Base-by-base conservation (phyloP, 1,140 invertebrate species). In the Drosophila ambigua region DNA sequence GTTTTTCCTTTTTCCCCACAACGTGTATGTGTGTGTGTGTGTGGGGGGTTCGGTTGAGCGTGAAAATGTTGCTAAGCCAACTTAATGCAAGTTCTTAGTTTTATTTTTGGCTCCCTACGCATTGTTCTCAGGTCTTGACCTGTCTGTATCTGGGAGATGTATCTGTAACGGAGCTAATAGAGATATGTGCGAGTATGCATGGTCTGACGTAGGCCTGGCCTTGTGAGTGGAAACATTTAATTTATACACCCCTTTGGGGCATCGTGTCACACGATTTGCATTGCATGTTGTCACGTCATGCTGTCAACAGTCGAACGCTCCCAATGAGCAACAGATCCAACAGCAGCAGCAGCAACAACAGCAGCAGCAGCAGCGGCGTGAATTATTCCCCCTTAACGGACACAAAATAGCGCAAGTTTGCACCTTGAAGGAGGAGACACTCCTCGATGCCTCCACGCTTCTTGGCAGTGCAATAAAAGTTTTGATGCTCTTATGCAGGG, bases 241-340 rank as follows among this genome's bases (percentile, higher is more conserved):
- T 87, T 87, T 88, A 88, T 78, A 84, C 81, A 84, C 80, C 81
- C 81, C 80, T 63, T 82, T 85, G 66, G 81, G 77, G 66, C 83
- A 62, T 79, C 75, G 74, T 88, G 78, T 81, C 83, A 88, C 83
- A 83, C 83, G 83, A 88, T 88, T 87, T 87, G 74, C 82, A 87
- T 79, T 83, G 83, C 83, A 87, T 87, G 83, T 87, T 87, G 84
- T 88, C 83, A 87, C 84, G 83, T 88, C 83, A 88, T 79, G 77
- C 84, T 87, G 83, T 87, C 83, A 87, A 88, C 83, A 79, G 80
- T 76, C 63, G 44, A 52, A 51, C 57, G 45, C 61, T 65, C 23
- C 31, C 49, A 60, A 31, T 23, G 16, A 60, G 41, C 41, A 45
- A 16, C 23, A 55, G n/a, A 65, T 64, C 60, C 73, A 74, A 43